Base-by-base conservation (phyloP, 1,140 invertebrate genomes). In the Chironomus tepperi region DNA sequence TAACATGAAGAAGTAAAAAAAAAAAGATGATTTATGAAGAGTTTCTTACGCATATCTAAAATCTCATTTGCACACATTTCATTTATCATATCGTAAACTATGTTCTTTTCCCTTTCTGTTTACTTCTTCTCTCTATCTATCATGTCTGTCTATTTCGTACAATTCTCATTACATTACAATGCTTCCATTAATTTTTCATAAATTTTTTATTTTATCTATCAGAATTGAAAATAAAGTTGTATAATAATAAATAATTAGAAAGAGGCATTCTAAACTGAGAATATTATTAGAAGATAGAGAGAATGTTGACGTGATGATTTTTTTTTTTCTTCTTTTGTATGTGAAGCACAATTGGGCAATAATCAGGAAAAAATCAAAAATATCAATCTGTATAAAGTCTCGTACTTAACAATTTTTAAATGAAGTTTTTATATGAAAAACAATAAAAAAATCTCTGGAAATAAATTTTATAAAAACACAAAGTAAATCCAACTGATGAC, bases 161-260 rank as follows among this genome's bases (percentile, higher is more conserved):
- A 34, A 57, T 57, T 57, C 12, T 57, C n/a, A 57, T 57, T 57
- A 57, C 47, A 12, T 57, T n/a, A 57, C 47, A 57, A 57, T 57
- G 47, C 47, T 57, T 57, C 47, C 47, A 57, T 57, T 57, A 57
- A 57, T n/a, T 57, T n/a, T 57, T n/a, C n/a, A n/a, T n/a, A 57
- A 15, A 15, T 15, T 57, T 57, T 57, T 1, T n/a, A n/a, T 57
- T 57, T 57, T 12, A 57, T 34, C 24, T 34, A 34, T 34, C 24
- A 34, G 24, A 34, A 34, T 34, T 34, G 24, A 34, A 34, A 34
- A 34, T 34, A 34, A 34, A 34, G 24, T 34, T 34, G 24, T 34
- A 34, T 34, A 34, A 34, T 34, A 34, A 34, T 34, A 34, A n/a
- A 34, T 34, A 34, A 34, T 34, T 34, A 34, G 24, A 34, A 34